Percentiles rank a stretch among this genome's conserved stretches.
These are phyloP conservation scores for Nephrotoma guestfalica DNA, from an alignment of 2,888 invertebrate genomes.

Conservation along the genomic window DNA sequence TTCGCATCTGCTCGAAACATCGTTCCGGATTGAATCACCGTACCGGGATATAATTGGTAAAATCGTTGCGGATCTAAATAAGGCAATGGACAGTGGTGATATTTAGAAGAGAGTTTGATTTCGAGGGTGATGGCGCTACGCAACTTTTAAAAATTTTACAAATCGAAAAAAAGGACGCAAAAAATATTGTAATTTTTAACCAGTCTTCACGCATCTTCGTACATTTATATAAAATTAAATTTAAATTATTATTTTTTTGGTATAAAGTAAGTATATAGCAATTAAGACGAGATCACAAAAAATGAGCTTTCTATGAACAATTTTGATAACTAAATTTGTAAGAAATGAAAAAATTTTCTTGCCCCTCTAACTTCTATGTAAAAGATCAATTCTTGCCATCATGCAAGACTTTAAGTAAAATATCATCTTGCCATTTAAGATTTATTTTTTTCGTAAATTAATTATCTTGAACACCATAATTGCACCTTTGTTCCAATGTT, in stretches of 20 bases:
- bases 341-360: not conserved
- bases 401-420: not conserved
- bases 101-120: slow-evolving; percentile 28
- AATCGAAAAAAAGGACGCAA: not conserved
- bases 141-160: not conserved
- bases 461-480: not conserved
- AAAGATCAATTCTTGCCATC: not conserved
- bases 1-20: slow-evolving; percentile 43
- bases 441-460: not conserved
- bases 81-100: slow-evolving; percentile 45
- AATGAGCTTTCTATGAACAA: not conserved
- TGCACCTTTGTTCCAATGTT: not conserved
- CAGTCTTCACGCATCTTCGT: not conserved
- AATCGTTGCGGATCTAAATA: slow-evolving; percentile 51
- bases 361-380: not conserved
- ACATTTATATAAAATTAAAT: too few relatives aligned
- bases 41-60: slow-evolving; percentile 45
- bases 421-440: not conserved
- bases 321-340: not conserved
- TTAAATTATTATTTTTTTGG: not conserved
- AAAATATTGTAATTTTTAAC: not conserved
- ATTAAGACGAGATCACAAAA: not conserved
- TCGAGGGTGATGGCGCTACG: not conserved
- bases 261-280: not conserved
- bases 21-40: slow-evolving; percentile 45